Evolutionary conservation across 2,797 vertebrate genomes (phyloP).

Genomic region (Bradypodion ventrale): DNA sequence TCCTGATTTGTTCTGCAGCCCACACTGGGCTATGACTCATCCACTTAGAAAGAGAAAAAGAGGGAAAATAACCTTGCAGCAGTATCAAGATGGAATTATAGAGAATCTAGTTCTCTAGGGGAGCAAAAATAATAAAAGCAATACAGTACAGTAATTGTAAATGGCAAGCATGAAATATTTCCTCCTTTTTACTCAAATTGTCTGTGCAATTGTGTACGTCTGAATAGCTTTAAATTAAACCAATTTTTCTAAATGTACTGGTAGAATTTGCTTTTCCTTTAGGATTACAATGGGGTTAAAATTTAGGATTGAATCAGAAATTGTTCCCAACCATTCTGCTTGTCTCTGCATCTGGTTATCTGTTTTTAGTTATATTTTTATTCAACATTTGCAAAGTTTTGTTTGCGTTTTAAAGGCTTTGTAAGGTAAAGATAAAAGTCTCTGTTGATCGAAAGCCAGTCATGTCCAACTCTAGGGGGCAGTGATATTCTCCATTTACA

Average conservation of each 20-base stretch:
- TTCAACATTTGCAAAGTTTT: not conserved
- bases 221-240: conserved; percentile 6
- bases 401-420: not conserved
- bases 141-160: not conserved
- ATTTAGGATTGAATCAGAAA: not conserved
- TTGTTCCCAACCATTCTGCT: not conserved
- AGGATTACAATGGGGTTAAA: not conserved
- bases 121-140: conserved; percentile 8
- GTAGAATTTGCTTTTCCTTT: not conserved
- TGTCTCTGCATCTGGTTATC: not conserved
- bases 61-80: not conserved
- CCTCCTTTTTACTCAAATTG: not conserved
- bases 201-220: not conserved
- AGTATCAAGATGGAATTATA: not conserved
- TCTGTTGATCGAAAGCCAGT: too few relatives aligned
- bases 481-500: too few relatives aligned
- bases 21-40: conserved; percentile 26
- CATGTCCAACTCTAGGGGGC: too few relatives aligned
- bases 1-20: conserved; percentile 2
- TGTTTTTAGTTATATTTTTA: conserved; percentile 4
- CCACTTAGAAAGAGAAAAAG: not conserved
- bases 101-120: not conserved
- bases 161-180: not conserved
- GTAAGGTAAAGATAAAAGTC: too few relatives aligned
- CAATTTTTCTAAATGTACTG: not conserved